Percentiles rank a stretch among this genome's conserved stretches.
phyloP scores from a whole-genome alignment of 2,797 vertebrate species.

The Eulemur coronatus region DNA sequence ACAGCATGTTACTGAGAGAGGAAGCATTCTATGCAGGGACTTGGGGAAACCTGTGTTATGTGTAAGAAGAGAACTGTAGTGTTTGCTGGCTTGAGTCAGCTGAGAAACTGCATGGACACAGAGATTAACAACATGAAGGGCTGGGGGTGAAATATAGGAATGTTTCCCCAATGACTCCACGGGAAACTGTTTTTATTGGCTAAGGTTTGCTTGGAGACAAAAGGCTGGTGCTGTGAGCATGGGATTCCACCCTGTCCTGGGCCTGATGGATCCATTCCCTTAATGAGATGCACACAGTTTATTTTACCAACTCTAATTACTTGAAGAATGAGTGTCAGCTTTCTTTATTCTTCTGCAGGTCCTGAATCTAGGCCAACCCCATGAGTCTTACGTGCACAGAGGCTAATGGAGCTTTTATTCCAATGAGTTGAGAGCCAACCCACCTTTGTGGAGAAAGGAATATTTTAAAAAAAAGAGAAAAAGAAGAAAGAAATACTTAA shows the following conservation, averaged over 20 bases:
- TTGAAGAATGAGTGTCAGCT: constrained; percentile 79
- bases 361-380: constrained; percentile 81
- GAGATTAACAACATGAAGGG: background rate
- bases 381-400: constrained; percentile 53
- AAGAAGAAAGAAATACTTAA: constrained; percentile 63
- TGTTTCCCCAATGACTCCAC: constrained; percentile 8
- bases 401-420: constrained; percentile 81
- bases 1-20: too few relatives aligned
- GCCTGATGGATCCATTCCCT: constrained; percentile 80
- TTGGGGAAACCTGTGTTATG: background rate
- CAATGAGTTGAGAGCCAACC: constrained; percentile 77
- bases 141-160: background rate
- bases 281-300: constrained; percentile 83
- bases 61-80: background rate
- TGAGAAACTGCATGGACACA: background rate
- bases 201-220: constrained; percentile 79
- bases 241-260: constrained; percentile 67
- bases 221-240: constrained; percentile 77
- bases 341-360: constrained; percentile 72
- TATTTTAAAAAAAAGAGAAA: constrained; percentile 72
- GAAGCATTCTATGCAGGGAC: background rate
- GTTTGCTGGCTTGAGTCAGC: background rate
- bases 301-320: constrained; percentile 84
- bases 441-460: constrained; percentile 79
- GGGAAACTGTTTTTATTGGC: constrained; percentile 69